Base-by-base conservation (phyloP, 2,113 vertebrate genomes). In the Steatornis caripensis region DNA sequence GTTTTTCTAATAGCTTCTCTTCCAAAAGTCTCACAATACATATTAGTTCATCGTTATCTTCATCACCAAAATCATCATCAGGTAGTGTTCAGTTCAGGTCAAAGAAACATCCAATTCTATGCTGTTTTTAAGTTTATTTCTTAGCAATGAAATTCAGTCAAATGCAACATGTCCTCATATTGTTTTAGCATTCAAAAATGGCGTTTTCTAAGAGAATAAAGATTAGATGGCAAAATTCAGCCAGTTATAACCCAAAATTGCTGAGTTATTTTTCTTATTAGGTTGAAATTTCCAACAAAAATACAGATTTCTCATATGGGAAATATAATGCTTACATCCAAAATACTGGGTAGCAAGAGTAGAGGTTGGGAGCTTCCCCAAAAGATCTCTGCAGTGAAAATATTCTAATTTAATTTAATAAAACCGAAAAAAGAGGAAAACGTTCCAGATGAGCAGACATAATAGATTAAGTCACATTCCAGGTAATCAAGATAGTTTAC, bases 141-240 rank as follows among this genome's bases (percentile, higher is more conserved):
- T 62, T 62, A 41, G 7, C 5, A 48, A 36, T 62, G 30, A 36
- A 64, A 43, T 55, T 43, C 41, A 48, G 29, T 30, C 62, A 83
- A 83, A 32, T 1, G 1, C 12, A 49, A 18, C 6, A 23, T 57
- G 15, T 57, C 4, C 6, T 55, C 0, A 0, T 36, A 26, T 43
- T 53, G 3, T 15, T 54, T 75, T 70, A 64, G 36, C 14, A 41
- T 61, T 61, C 3, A 16, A 69, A 48, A 62, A 41, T 10, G 3
- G 3, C 55, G 30, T 53, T 68, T 69, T 54, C 48, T 48, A 62
- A 37, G 32, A 43, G 10, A 75, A 68, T 6, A 69, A 55, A 32
- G 9, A 26, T 30, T 39, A 60, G 46, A 15, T 41, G 22, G 8
- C 49, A 51, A 45, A 45, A 21, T 37, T 51, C 11, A 65, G 22